phyloP scores from a whole-genome alignment of 2,888 invertebrate genomes.

The Drosophila birchii region DNA sequence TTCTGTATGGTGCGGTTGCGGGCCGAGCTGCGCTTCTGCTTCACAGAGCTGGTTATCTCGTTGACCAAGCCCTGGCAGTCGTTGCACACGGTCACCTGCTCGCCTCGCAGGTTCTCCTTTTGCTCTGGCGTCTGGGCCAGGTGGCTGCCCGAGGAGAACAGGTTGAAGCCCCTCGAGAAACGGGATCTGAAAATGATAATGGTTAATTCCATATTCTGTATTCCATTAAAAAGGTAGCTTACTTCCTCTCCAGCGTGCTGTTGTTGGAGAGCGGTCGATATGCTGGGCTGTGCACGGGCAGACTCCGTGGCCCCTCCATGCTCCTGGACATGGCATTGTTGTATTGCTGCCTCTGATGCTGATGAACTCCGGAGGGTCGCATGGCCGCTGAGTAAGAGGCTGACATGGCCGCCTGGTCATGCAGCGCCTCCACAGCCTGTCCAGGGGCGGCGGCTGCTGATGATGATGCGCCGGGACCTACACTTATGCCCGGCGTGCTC shows the following conservation, averaged over 20 bases:
- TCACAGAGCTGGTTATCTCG: slow-evolving; percentile 94
- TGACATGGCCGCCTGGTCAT: slow-evolving; percentile 78
- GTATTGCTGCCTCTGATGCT: slow-evolving; percentile 74
- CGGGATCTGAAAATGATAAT: slow-evolving; percentile 85
- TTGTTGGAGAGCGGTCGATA: slow-evolving; percentile 84
- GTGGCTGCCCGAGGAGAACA: slow-evolving; percentile 86
- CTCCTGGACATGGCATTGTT: slow-evolving; percentile 86
- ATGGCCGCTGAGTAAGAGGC: slow-evolving; percentile 75
- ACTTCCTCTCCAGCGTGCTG: slow-evolving; percentile 87
- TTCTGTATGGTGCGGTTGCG: slow-evolving; percentile 92
- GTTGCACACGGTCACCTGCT: slow-evolving; percentile 95
- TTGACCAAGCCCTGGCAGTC: slow-evolving; percentile 97
- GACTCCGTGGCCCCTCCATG: slow-evolving; percentile 87
- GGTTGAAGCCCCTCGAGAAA: slow-evolving; percentile 87
- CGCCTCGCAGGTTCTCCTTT: slow-evolving; percentile 89
- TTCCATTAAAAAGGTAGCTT: slow-evolving; percentile 32
- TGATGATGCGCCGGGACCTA: slow-evolving; percentile 67
- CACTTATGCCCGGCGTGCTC: slow-evolving; percentile 83
- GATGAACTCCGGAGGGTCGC: slow-evolving; percentile 66
- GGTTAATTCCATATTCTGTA: not conserved
- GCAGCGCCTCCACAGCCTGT: slow-evolving; percentile 83
- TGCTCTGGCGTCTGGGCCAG: slow-evolving; percentile 83
- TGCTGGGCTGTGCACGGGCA: slow-evolving; percentile 85
- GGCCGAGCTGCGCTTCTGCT: slow-evolving; percentile 91
- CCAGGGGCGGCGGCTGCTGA: slow-evolving; percentile 84